These are phyloP conservation scores for Chrysolina haemoptera DNA, from an alignment of 2,888 invertebrate species.

Conservation along the genomic window DNA sequence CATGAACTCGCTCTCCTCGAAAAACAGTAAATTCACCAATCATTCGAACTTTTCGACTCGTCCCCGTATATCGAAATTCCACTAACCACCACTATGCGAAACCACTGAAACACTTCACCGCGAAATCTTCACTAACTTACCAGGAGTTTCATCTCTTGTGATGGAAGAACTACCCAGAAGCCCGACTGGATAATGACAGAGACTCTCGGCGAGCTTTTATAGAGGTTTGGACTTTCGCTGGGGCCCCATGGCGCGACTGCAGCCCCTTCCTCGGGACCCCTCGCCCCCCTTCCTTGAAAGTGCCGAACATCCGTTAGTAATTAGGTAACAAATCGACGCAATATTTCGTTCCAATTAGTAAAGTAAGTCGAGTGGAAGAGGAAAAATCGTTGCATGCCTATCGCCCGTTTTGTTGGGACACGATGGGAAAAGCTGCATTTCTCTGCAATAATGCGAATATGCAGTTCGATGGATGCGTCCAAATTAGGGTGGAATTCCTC, in stretches of 20 bases:
- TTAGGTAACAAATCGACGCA: slow-evolving; percentile 54
- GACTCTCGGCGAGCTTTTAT: slow-evolving; percentile 58
- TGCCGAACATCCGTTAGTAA: slow-evolving; percentile 56
- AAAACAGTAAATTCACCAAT: background rate
- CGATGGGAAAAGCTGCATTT: slow-evolving; percentile 9
- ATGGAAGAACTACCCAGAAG: slow-evolving; percentile 49
- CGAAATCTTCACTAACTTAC: slow-evolving; percentile 60
- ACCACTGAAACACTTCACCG: background rate
- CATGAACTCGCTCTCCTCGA: too few relatives aligned
- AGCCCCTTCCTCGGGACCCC: slow-evolving; percentile 52
- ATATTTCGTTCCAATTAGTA: slow-evolving; percentile 41
- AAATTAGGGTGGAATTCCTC: background rate
- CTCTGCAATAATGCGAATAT: background rate
- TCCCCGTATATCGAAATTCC: background rate
- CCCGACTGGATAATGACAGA: slow-evolving; percentile 61
- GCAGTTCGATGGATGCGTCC: background rate
- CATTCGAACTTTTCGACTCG: background rate
- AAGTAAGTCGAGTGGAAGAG: slow-evolving; percentile 38
- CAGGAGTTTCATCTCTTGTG: slow-evolving; percentile 66
- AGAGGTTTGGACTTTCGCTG: slow-evolving; percentile 65
- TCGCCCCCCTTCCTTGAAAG: slow-evolving; percentile 61
- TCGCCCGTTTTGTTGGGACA: slow-evolving; percentile 5
- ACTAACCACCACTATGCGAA: background rate
- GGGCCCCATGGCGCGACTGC: slow-evolving; percentile 48
- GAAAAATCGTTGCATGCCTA: slow-evolving; percentile 7